These are phyloP conservation scores for Poeciliopsis retropinna DNA, from an alignment of 2,113 vertebrate species.

Conservation along the genomic window DNA sequence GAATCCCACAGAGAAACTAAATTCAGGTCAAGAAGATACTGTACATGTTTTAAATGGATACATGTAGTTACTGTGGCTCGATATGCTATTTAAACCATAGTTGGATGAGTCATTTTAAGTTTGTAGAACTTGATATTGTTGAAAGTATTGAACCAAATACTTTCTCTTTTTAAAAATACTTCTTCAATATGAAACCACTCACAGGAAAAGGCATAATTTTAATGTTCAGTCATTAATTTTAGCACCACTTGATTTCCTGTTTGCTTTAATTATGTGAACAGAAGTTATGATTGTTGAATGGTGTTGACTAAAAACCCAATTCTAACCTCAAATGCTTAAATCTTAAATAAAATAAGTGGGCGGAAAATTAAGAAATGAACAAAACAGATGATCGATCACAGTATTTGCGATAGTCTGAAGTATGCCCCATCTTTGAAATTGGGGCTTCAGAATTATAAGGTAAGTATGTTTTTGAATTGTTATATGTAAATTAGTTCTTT, in stretches of 20 bases:
- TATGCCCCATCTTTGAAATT: slow-evolving; percentile 39
- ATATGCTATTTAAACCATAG: background rate
- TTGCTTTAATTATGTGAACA: slow-evolving; percentile 1
- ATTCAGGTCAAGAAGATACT: background rate
- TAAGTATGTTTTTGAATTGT: slow-evolving; percentile 59
- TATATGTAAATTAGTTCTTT: slow-evolving; percentile 5
- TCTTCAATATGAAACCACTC: background rate
- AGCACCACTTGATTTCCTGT: slow-evolving; percentile 14
- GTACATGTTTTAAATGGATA: background rate
- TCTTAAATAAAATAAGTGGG: background rate
- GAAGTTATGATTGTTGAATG: background rate
- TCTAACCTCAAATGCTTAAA: background rate
- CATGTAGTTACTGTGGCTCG: background rate
- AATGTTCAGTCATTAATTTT: slow-evolving; percentile 16
- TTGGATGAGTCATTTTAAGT: slow-evolving; percentile 1
- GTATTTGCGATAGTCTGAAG: slow-evolving; percentile 27
- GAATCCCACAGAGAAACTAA: slow-evolving; percentile 17
- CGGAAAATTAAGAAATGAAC: background rate
- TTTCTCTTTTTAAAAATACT: slow-evolving; percentile 3
- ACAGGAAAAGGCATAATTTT: slow-evolving; percentile 27
- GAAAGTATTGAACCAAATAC: slow-evolving; percentile 5
- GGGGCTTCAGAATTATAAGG: slow-evolving; percentile 43
- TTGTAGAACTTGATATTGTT: slow-evolving; percentile 2
- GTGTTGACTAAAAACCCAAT: slow-evolving; percentile 2
- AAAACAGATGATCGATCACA: background rate